Conservation (phyloP, 92 coral and sea anemone species). For the Chrysogorgia sp. region DNA sequence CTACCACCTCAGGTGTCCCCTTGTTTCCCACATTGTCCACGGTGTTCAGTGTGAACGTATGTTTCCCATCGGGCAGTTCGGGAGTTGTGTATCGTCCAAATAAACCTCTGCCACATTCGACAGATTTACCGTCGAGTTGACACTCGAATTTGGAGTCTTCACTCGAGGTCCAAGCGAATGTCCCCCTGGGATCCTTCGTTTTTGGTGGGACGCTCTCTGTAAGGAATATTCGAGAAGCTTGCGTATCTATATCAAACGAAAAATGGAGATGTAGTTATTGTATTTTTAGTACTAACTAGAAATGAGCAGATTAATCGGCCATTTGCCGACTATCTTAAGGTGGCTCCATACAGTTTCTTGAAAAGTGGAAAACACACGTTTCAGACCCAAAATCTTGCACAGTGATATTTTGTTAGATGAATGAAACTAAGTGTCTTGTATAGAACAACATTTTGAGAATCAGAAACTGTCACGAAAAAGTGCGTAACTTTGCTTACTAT, state of each 20-base stretch:
- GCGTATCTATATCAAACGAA: slow-evolving; percentile 17
- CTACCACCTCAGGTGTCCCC: neutral
- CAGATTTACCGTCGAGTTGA: slow-evolving; percentile 14
- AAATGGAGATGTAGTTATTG: no score
- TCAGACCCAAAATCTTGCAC: no score
- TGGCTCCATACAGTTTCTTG: no score
- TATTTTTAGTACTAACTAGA: no score
- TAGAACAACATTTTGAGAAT: no score
- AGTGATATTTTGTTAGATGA: no score
- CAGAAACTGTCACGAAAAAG: no score
- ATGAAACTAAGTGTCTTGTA: no score
- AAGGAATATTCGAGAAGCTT: neutral
- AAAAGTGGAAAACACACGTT: no score
- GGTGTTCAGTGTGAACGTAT: slow-evolving; percentile 27
- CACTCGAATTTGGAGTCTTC: slow-evolving; percentile 30
- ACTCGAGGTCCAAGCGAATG: slow-evolving; percentile 5
- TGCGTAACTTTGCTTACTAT: no score
- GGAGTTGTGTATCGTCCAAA: slow-evolving; percentile 9
- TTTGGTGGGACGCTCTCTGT: neutral
- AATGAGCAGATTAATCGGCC: no score
- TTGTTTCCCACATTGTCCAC: slow-evolving; percentile 23
- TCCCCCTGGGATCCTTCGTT: slow-evolving; percentile 16
- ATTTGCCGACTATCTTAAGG: no score
- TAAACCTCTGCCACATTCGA: slow-evolving; percentile 7
- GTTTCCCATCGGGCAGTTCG: slow-evolving; percentile 15